Evolutionary conservation across 30 jellyfish, hydroid and myxozoan genomes (phyloP), one percentile per base, ranked within the genome.

Genomic region (Pseudorhiza aurosa): DNA sequence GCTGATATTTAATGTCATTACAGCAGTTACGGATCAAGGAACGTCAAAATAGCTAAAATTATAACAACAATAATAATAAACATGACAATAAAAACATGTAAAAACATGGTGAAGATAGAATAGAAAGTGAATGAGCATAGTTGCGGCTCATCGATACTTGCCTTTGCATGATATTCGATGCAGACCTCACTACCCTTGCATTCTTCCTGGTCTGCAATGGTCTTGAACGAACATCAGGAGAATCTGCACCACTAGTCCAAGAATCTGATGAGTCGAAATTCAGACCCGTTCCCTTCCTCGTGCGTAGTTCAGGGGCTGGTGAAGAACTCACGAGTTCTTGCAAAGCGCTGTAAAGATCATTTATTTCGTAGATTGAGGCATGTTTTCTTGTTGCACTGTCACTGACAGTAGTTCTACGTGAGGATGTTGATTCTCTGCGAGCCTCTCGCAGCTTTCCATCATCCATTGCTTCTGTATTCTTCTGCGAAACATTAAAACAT

Each of bases 271-370:
- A 80, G 19, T 65, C 91, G 4, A 77, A 29, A 62, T 46, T 70
- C 58, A 82, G 4, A 11, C 37, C 70, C 10, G 87, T 33, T 4
- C 82, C 44, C 32, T 62, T 28, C n/a, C 31, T 37, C 65, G 74
- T 37, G 42, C 94, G 75, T 12, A 32, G 78, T 8, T 37, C 77
- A 8, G 75, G 71, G 5, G 63, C 74, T 8, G 87, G 95, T 5
- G 95, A 72, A 11, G 88, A 72, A 15, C 49, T 64, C 14, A 81
- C 98, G 21, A 91, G 81, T 51, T 91, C 98, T 30, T 91, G 96
- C 21, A 91, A 67, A 7, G 98, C 98, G 27, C 87, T 79, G 47
- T 91, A 91, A 7, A 91, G 85, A 21, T 91, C 96, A 59, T 91
- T 94, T 35, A 91, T 91, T 68, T 91, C 96, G 44, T 65, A 77